Percentiles rank a stretch among this genome's conserved stretches.
Conservation (phyloP, 1,140 invertebrate genomes). For the Monomorium pharaonis region DNA sequence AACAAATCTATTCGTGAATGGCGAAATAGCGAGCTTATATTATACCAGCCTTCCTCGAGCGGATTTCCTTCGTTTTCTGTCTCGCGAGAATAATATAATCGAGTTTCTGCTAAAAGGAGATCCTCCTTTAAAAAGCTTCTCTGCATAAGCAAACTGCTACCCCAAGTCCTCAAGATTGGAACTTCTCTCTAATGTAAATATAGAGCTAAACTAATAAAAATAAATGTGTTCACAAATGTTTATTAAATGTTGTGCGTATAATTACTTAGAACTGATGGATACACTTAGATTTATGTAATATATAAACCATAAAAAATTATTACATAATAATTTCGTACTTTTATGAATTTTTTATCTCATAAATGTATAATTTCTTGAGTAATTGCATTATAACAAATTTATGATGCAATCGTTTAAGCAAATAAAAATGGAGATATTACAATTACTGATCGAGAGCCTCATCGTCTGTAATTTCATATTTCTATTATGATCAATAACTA, state of each 20-base stretch:
- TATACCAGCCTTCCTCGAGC: conserved; percentile 18
- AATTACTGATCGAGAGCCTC: neutral
- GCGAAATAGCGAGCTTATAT: conserved; percentile 56
- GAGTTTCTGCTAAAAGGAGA: conserved; percentile 37
- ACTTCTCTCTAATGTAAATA: conserved; percentile 16
- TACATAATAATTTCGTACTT: neutral
- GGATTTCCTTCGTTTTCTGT: conserved; percentile 39
- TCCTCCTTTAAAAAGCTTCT: conserved; percentile 13
- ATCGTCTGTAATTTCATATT: neutral
- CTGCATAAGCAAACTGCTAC: conserved; percentile 17
- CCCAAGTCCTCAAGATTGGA: neutral
- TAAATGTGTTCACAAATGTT: neutral
- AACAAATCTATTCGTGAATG: conserved; percentile 73
- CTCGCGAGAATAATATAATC: conserved; percentile 40
- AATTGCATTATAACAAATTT: conserved; percentile 15
- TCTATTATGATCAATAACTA: conserved; percentile 11
- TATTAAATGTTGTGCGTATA: neutral
- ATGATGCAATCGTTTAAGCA: neutral
- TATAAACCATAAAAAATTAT: neutral
- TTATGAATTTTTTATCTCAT: neutral
- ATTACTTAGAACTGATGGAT: neutral
- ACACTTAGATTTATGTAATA: neutral
- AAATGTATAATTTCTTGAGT: neutral
- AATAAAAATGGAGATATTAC: conserved; percentile 21
- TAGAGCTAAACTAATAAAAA: neutral